Conservation (phyloP, 2,113 vertebrate species). For the Etheostoma spectabile region DNA sequence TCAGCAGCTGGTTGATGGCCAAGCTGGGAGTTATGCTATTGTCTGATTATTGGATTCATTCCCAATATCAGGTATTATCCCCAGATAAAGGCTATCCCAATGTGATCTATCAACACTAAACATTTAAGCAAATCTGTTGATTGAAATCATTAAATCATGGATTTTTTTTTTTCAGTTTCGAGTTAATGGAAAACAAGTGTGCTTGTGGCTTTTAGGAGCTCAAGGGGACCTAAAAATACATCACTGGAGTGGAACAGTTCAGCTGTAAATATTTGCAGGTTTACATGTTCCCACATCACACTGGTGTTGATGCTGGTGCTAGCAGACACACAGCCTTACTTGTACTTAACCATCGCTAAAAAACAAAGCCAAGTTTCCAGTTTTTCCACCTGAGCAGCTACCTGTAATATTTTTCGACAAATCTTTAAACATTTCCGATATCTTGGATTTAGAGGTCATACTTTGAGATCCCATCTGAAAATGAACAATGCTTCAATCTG, state of each 20-base stretch:
- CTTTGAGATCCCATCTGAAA: conserved; percentile 9
- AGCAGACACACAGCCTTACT: conserved; percentile 18
- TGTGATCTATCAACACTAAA: conserved; percentile 29
- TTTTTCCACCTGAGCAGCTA: neutral
- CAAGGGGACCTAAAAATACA: conserved; percentile 55
- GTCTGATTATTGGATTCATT: conserved; percentile 56
- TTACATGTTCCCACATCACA: conserved; percentile 20
- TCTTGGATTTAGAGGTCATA: conserved; percentile 24
- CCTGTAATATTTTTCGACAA: conserved; percentile 12
- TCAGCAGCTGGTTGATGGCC: conserved; percentile 53
- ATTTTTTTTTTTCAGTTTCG: neutral
- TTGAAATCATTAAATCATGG: conserved; percentile 39
- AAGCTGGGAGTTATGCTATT: conserved; percentile 44
- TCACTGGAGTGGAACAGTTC: conserved; percentile 45
- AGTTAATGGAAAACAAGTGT: conserved; percentile 61
- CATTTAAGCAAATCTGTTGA: conserved; percentile 40
- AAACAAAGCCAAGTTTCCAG: conserved; percentile 5
- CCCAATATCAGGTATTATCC: conserved; percentile 44
- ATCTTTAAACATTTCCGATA: conserved; percentile 12
- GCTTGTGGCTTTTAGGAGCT: conserved; percentile 56
- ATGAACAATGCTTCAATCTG: conserved; percentile 17
- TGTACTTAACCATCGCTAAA: neutral
- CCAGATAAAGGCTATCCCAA: conserved; percentile 28
- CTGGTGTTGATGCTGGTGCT: conserved; percentile 11
- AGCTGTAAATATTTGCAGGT: conserved; percentile 52